phyloP scores from a whole-genome alignment of 2,888 invertebrate species.

The Melanargia galathea region DNA sequence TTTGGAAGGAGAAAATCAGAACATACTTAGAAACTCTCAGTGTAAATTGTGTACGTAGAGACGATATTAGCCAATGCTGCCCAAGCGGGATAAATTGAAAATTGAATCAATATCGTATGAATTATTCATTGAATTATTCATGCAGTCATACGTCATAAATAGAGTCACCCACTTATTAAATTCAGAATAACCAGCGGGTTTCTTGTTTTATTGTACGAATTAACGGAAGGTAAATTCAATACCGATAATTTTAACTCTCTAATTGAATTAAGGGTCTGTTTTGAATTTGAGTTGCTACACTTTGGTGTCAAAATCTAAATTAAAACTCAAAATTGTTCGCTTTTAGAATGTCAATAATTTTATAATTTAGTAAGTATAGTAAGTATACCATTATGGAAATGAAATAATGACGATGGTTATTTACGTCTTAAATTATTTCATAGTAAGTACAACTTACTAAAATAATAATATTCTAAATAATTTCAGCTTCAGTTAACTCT shows the following conservation, averaged over 20 bases:
- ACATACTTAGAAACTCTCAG: too few species aligned
- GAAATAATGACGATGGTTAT: too few species aligned
- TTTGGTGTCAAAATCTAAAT: too few species aligned
- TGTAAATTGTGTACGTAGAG: background rate
- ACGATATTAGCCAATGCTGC: background rate
- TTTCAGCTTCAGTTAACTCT: too few species aligned
- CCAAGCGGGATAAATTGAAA: background rate
- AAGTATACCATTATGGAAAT: too few species aligned
- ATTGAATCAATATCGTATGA: background rate
- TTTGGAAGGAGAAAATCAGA: too few species aligned
- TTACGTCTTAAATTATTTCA: too few species aligned
- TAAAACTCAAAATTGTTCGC: too few species aligned
- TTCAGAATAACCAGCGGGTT: background rate
- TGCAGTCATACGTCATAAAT: conserved; percentile 1
- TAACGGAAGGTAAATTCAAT: background rate
- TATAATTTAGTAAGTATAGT: too few species aligned
- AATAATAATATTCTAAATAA: too few species aligned
- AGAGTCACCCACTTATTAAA: background rate
- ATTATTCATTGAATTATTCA: conserved; percentile 8
- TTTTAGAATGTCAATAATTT: too few species aligned
- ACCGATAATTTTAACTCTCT: background rate
- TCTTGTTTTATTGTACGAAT: background rate
- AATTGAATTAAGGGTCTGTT: background rate
- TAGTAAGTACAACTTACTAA: too few species aligned
- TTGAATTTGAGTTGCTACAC: background rate